A percentile compares a stretch with the other conserved stretches of the same genome.
These are phyloP conservation scores for Xenentodon cancila DNA, from an alignment of 2,797 vertebrate species.

Conservation along the genomic window DNA sequence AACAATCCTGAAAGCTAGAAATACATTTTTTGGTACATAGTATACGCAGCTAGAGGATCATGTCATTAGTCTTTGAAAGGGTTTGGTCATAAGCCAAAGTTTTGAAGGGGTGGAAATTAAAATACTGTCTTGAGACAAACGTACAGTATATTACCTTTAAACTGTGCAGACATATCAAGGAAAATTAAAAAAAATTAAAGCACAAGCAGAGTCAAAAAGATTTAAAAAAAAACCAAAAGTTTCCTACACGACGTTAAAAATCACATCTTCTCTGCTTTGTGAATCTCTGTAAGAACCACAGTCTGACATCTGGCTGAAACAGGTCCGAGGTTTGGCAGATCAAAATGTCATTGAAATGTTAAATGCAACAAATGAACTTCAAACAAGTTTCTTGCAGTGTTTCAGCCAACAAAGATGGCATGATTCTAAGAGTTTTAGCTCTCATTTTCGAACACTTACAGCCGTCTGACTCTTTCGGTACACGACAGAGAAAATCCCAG, in stretches of 20 bases:
- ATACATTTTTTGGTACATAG: too few species aligned
- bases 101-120: too few species aligned
- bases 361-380: too few species aligned
- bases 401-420: too few species aligned
- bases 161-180: background rate
- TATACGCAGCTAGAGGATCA: too few species aligned
- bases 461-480: background rate
- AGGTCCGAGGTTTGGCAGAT: background rate
- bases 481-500: conserved; percentile 17
- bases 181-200: background rate
- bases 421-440: background rate
- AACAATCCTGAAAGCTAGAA: too few species aligned
- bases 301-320: background rate
- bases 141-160: too few species aligned
- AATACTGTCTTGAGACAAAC: too few species aligned
- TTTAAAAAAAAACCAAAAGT: background rate
- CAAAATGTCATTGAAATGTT: background rate
- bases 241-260: background rate
- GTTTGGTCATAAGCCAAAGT: too few species aligned
- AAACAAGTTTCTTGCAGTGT: too few species aligned
- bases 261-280: background rate
- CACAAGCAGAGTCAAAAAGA: background rate
- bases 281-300: background rate
- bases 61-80: too few species aligned
- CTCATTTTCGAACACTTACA: conserved; percentile 32